Evolutionary conservation across 1,140 invertebrate species (phyloP), one percentile per base, ranked within the genome.

Genomic region (Drosophila sechellia): DNA sequence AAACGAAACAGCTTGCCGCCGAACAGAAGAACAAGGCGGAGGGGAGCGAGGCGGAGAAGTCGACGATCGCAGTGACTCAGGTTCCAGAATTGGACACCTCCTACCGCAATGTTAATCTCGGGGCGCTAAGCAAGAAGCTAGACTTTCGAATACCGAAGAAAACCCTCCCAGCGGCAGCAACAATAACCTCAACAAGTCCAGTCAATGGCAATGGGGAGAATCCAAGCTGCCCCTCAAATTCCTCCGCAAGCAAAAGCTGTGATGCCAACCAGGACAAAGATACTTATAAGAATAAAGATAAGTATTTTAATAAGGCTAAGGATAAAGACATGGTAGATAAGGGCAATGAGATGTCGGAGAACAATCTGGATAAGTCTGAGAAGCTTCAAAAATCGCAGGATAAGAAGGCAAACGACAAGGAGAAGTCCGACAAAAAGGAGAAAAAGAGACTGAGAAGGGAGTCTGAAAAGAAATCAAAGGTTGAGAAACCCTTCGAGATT

Each of bases 61-160:
- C 15, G 1, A 8, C 20, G 0, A 10, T 20, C 0, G 1, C 43
- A 0, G 53, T 11, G 2, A 12, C 25, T 6, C 8, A 49, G 11
- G 25, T 34, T 1, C 12, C 59, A 8, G 37, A 48, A 20, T 49
- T 86, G 11, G 84, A 87, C 11, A 87, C 79, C 5, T 83, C 77
- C 4, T 89, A 83, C 64, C 54, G 83, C 4, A 72, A 42, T 57
- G 37, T 22, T 15, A 35, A 52, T 12, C 12, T 31, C 0, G 25
- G 34, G 1, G 34, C 50, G 5, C 37, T 50, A n/a, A 50, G 40
- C 0, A 81, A 79, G 25, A 86, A 81, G 42, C 59, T 79, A 4
- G 58, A 58, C 10, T 87, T 83, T 12, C 77, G 77, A 1, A 87
- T 87, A 52, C 83, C 83, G 0, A 86, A 86, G 5, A 86, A 79